Evolutionary conservation across 2,113 vertebrate species (phyloP).

Genomic region (Sceloporus undulatus): DNA sequence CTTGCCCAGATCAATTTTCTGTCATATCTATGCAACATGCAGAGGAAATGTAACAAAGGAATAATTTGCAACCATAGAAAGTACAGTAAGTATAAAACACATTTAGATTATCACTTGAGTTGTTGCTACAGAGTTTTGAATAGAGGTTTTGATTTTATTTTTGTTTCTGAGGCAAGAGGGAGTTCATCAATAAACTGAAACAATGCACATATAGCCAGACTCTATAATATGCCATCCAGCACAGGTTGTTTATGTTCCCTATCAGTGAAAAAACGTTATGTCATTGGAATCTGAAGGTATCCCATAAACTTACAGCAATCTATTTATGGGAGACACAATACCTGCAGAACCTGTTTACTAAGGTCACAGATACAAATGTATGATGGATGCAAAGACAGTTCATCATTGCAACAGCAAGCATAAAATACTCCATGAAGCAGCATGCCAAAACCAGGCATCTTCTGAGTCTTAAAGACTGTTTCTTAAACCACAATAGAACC

Average conservation of each 20-base stretch:
- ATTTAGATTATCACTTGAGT: conserved; percentile 65
- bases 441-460: conserved; percentile 38
- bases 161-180: not conserved
- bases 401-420: conserved; percentile 22
- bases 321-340: conserved; percentile 62
- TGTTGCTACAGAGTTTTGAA: conserved; percentile 59
- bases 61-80: conserved; percentile 60
- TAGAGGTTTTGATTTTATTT: not conserved
- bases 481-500: not conserved
- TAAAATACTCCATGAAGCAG: conserved; percentile 13
- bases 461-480: conserved; percentile 15
- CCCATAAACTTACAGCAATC: conserved; percentile 64
- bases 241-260: conserved; percentile 52
- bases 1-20: conserved; percentile 76
- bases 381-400: conserved; percentile 47
- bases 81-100: conserved; percentile 49
- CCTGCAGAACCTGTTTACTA: conserved; percentile 65
- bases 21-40: conserved; percentile 73
- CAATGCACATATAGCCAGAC: not conserved
- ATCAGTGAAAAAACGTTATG: conserved; percentile 61
- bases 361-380: conserved; percentile 64
- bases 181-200: conserved; percentile 27
- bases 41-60: conserved; percentile 72
- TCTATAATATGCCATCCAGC: conserved; percentile 39
- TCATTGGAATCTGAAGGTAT: conserved; percentile 65